phyloP scores from a whole-genome alignment of 2,113 vertebrate species.

The Phalacrocorax carbo region DNA sequence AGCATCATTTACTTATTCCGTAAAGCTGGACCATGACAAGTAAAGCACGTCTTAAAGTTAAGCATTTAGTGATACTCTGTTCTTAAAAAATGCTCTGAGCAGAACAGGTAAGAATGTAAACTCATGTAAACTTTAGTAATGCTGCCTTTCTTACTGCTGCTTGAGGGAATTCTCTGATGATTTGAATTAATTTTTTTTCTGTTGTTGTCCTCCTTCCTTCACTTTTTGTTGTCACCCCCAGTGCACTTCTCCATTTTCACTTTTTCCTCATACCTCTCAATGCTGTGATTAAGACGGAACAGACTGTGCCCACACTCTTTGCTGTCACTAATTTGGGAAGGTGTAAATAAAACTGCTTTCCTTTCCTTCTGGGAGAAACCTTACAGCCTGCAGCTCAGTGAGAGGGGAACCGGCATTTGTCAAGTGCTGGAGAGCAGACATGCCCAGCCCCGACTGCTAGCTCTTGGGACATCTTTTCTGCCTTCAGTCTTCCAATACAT shows the following conservation, averaged over 20 bases:
- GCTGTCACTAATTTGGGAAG: background rate
- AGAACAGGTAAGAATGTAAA: background rate
- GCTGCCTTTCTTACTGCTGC: background rate
- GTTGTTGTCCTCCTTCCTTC: background rate
- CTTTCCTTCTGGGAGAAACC: background rate
- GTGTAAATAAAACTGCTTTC: background rate
- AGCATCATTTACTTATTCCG: background rate
- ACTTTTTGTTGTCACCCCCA: background rate
- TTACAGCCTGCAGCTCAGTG: background rate
- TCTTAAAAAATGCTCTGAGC: background rate
- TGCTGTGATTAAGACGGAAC: background rate
- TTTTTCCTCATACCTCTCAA: background rate
- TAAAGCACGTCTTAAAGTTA: background rate
- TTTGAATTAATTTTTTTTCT: background rate
- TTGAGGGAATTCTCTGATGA: background rate
- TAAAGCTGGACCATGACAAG: background rate
- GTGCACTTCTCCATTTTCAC: background rate
- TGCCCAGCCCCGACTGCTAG: background rate
- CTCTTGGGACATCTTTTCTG: background rate
- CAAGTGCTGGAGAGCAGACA: background rate
- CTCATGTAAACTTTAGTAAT: background rate
- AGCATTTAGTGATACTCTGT: background rate
- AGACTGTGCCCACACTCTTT: background rate
- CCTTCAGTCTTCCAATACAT: background rate
- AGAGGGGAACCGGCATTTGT: background rate